Evolutionary conservation across 1,140 invertebrate species (phyloP).

Genomic region (Anadara kagoshimensis): DNA sequence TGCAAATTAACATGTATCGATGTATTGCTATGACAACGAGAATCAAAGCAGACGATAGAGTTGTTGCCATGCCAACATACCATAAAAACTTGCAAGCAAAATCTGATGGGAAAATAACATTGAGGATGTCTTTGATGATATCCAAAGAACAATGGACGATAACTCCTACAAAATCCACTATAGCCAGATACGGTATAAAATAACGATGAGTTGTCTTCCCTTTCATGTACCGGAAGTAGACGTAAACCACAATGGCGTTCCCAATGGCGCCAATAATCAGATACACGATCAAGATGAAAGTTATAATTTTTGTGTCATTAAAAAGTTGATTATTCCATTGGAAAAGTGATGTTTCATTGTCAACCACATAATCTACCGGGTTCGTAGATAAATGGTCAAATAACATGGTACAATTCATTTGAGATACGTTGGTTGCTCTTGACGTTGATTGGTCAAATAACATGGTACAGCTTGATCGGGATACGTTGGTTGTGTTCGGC

Average conservation of each 20-base stretch:
- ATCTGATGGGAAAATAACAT: conserved; percentile 5
- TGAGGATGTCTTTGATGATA: conserved; percentile 16
- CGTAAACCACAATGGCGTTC: conserved; percentile 20
- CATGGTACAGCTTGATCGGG: too few species aligned
- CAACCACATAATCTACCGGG: too few species aligned
- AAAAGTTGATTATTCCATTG: too few species aligned
- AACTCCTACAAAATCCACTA: conserved; percentile 13
- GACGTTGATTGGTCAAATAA: too few species aligned
- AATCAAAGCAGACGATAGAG: conserved; percentile 11
- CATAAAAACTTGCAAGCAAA: conserved; percentile 20
- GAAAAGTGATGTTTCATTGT: too few species aligned
- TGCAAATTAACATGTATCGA: conserved; percentile 26
- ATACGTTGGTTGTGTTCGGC: too few species aligned
- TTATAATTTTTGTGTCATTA: too few species aligned
- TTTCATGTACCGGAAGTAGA: conserved; percentile 19
- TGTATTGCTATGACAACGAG: conserved; percentile 30
- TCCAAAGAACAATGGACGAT: conserved; percentile 15
- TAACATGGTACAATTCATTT: too few species aligned
- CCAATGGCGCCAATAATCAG: conserved; percentile 12
- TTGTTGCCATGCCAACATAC: conserved; percentile 2
- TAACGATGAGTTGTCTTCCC: conserved; percentile 14
- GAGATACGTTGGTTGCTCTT: too few species aligned
- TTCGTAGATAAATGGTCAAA: too few species aligned
- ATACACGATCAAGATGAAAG: not conserved
- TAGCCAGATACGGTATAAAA: conserved; percentile 35